Evolutionary conservation across 2,113 vertebrate genomes (phyloP), one percentile per base, ranked within the genome.

Genomic region (Litocranius walleri): DNA sequence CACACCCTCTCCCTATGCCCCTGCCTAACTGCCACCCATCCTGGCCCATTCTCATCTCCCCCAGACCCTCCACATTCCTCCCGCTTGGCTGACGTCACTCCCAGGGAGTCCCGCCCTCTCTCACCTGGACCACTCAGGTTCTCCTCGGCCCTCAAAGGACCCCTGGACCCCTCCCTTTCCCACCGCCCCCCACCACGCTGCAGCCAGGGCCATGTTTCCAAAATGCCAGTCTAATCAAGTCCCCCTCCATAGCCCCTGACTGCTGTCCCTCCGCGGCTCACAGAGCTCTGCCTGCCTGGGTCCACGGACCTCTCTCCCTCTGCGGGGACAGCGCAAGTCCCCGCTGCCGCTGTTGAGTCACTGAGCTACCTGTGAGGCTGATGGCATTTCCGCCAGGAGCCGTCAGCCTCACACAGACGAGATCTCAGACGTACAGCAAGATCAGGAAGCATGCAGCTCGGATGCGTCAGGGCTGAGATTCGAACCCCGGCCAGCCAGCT

Each of bases 341-440:
- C 45, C 17, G 29, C 27, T 0, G 3, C 30, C 0, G 0, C 29
- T 43, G 3, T 19, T 6, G 29, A 25, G 54, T 25, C 30, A 2
- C 40, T 4, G 71, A 33, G n/a, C 21, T 6, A 15, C 27, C 6
- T 3, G 12, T 15, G 23, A 57, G 16, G 56, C 74, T 12, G 6
- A 16, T 0, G 12, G 57, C 25, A 30, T 52, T 7, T 81, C 57
- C 3, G 0, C 2, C 33, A 23, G 59, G 6, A 71, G n/a, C 67
- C 1, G 0, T 40, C n/a, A 23, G n/a, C 67, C 67, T 40, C 67
- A 71, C 67, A 71, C 71, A 27, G 23, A 33, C 10, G 19, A 27
- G 61, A 30, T 27, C 50, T 21, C 11, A 19, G 59, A 52, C n/a
- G 4, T 16, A 7, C 56, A 36, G 93, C 7, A 21, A 61, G 84